Evolutionary conservation across 2,113 vertebrate genomes (phyloP).

Genomic region (Scatophagus argus): DNA sequence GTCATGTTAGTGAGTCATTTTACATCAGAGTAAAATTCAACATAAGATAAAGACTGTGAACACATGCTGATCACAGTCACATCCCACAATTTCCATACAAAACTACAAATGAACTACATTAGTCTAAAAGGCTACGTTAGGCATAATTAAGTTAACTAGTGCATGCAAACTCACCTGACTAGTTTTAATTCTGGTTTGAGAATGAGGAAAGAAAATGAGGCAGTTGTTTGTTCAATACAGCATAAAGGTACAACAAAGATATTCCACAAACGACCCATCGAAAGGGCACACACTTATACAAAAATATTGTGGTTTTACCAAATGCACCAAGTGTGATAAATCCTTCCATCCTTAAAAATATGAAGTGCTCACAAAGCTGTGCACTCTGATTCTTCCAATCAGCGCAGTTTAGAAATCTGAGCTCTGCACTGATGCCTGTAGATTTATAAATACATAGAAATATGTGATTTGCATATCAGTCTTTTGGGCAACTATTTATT

Average conservation of each 20-base stretch:
- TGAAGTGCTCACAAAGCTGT: background rate
- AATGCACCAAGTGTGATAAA: conserved; percentile 20
- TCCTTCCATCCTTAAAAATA: background rate
- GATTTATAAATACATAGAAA: conserved; percentile 7
- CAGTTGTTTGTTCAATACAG: conserved; percentile 32
- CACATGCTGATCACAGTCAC: conserved; percentile 27
- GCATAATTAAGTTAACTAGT: background rate
- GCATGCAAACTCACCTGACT: conserved; percentile 23
- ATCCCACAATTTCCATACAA: conserved; percentile 12
- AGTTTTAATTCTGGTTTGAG: conserved; percentile 16
- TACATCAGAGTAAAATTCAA: background rate
- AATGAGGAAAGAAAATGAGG: conserved; percentile 21
- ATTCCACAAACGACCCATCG: conserved; percentile 1
- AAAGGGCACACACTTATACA: background rate
- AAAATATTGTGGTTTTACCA: conserved; percentile 29
- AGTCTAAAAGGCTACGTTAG: conserved; percentile 23
- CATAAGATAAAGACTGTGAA: background rate
- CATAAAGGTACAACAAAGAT: conserved; percentile 5
- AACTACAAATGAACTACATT: conserved; percentile 13
- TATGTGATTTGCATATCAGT: background rate
- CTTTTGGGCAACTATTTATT: background rate
- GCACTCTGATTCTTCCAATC: background rate
- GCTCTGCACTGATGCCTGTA: background rate
- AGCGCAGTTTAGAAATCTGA: background rate
- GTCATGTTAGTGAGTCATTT: background rate